These are phyloP conservation scores for Australoheros scitulus DNA, from an alignment of 2,113 vertebrate species.

Conservation along the genomic window DNA sequence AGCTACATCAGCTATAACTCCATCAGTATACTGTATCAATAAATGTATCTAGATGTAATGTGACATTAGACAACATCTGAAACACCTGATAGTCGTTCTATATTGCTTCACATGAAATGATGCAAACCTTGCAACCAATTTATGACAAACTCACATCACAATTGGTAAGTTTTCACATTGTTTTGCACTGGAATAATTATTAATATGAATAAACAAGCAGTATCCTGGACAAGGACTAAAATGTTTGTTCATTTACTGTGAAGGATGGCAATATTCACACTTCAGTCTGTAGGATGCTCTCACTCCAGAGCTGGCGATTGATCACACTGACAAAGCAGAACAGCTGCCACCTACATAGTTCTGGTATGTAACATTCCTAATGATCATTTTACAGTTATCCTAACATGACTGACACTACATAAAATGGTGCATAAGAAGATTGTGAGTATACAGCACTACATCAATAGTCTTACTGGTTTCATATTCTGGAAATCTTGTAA, in stretches of 20 bases:
- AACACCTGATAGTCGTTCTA: neutral
- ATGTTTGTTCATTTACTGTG: neutral
- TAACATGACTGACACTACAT: neutral
- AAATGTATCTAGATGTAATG: neutral
- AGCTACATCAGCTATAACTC: neutral
- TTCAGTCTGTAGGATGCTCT: neutral
- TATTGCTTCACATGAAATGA: neutral
- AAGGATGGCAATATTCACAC: neutral
- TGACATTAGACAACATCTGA: neutral
- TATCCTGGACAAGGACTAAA: neutral
- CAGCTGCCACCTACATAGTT: neutral
- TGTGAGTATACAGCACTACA: neutral
- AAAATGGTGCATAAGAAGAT: neutral
- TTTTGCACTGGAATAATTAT: neutral
- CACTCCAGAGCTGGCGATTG: neutral
- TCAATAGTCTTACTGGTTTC: neutral
- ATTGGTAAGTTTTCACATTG: neutral
- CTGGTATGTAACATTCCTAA: slow-evolving; percentile 2
- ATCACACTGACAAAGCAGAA: neutral
- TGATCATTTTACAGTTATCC: neutral
- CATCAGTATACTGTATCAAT: neutral
- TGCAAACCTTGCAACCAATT: no score
- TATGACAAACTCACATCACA: no score
- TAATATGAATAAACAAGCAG: neutral
- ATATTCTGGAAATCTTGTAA: neutral